Conservation (phyloP, 2,797 vertebrate species). For the Philypnodon macrostomus region DNA sequence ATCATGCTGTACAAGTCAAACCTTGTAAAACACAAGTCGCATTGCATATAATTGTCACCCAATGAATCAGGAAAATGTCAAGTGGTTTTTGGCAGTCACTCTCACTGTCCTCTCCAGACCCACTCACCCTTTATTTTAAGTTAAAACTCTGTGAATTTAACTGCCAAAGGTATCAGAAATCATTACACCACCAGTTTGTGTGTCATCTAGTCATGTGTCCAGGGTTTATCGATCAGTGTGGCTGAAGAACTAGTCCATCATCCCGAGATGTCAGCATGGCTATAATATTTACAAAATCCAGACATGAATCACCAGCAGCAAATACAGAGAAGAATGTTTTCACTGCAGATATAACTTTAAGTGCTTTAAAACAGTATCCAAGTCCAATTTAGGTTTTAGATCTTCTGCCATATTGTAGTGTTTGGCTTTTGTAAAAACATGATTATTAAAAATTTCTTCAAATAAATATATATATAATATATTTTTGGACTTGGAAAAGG, state of each 20-base stretch:
- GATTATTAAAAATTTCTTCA: background rate
- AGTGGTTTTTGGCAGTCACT: slow-evolving; percentile 67
- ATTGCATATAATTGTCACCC: slow-evolving; percentile 69
- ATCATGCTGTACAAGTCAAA: slow-evolving; percentile 59
- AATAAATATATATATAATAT: too few relatives aligned
- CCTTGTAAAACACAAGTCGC: slow-evolving; percentile 38
- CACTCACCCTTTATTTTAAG: slow-evolving; percentile 61
- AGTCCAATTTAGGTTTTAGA: slow-evolving; percentile 2
- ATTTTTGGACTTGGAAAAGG: background rate
- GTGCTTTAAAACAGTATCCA: slow-evolving; percentile 19
- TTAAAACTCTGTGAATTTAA: slow-evolving; percentile 39
- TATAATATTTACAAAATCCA: slow-evolving; percentile 67
- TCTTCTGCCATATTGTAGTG: slow-evolving; percentile 2
- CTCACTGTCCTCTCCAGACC: slow-evolving; percentile 61
- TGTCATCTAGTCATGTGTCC: slow-evolving; percentile 54
- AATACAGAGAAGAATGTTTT: slow-evolving; percentile 29
- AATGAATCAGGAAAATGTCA: slow-evolving; percentile 74
- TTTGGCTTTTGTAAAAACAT: background rate
- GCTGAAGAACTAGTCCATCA: slow-evolving; percentile 50
- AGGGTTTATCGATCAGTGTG: slow-evolving; percentile 47
- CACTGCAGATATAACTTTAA: slow-evolving; percentile 33
- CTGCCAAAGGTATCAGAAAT: slow-evolving; percentile 36
- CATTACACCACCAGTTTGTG: slow-evolving; percentile 44
- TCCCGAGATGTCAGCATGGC: slow-evolving; percentile 44
- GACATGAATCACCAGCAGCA: slow-evolving; percentile 56